Conservation (phyloP, 1,140 invertebrate genomes). For the Sesamia nonagrioides region DNA sequence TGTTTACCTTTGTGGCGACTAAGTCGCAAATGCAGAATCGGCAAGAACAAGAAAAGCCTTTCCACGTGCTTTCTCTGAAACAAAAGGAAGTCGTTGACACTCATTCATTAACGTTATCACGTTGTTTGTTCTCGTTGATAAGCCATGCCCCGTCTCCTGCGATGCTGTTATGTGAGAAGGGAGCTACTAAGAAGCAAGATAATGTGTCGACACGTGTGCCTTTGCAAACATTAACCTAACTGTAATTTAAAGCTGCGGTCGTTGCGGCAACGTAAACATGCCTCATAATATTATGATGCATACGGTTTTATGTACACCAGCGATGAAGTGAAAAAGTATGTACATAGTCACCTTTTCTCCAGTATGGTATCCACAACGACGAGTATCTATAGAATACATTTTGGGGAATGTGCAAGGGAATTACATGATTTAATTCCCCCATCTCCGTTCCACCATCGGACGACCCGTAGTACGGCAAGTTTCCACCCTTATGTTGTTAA, state of each 20-base stretch:
- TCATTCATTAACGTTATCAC: slow-evolving; percentile 53
- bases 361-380: too few species aligned
- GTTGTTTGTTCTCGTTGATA: slow-evolving; percentile 54
- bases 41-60: neutral
- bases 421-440: too few species aligned
- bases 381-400: too few species aligned
- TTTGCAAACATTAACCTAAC: slow-evolving; percentile 45
- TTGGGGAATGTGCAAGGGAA: too few species aligned
- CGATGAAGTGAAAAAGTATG: too few species aligned
- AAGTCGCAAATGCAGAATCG: too few species aligned
- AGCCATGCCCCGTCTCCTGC: slow-evolving; percentile 49
- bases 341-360: too few species aligned
- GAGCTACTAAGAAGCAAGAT: slow-evolving; percentile 43
- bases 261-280: slow-evolving; percentile 3
- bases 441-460: too few species aligned
- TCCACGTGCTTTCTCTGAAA: slow-evolving; percentile 11
- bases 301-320: neutral
- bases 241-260: slow-evolving; percentile 46
- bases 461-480: too few species aligned
- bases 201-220: slow-evolving; percentile 48
- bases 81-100: slow-evolving; percentile 49
- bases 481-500: too few species aligned
- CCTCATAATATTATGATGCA: neutral
- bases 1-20: too few species aligned
- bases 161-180: slow-evolving; percentile 37